Conservation (phyloP, 1,140 invertebrate species). For the Tribolium madens region DNA sequence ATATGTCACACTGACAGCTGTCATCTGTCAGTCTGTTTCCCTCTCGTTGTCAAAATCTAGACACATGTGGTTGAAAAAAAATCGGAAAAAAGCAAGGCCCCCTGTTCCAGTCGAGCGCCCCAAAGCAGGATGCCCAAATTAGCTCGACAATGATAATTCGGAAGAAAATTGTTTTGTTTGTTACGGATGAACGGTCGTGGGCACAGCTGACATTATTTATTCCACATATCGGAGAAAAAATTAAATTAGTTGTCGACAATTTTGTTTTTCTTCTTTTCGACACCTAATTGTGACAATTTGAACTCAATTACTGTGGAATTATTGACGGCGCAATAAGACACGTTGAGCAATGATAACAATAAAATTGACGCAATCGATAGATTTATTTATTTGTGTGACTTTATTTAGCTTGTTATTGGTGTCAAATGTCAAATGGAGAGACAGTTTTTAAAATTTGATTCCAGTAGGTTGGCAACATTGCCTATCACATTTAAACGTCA, state of each 20-base stretch:
- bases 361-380: slow-evolving; percentile 32
- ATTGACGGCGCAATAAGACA: slow-evolving; percentile 12
- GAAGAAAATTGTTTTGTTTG: not conserved
- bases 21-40: no score
- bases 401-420: slow-evolving; percentile 3
- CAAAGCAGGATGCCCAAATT: not conserved
- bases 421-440: slow-evolving; percentile 18
- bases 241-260: not conserved
- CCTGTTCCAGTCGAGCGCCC: not conserved
- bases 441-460: not conserved
- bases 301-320: slow-evolving; percentile 31
- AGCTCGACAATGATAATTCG: not conserved
- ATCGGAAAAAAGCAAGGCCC: not conserved
- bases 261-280: slow-evolving; percentile 22
- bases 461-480: not conserved
- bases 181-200: not conserved
- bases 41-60: not conserved
- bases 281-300: slow-evolving; percentile 21
- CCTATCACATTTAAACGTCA: no score
- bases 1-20: no score
- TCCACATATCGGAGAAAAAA: not conserved
- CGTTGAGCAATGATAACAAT: slow-evolving; percentile 10
- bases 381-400: slow-evolving; percentile 24
- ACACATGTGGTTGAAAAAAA: not conserved
- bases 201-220: not conserved